Percentiles rank a stretch among this genome's conserved stretches.
Conservation (phyloP, 53 echinoderm and acorn worm genomes). For the Patiria pectinifera region DNA sequence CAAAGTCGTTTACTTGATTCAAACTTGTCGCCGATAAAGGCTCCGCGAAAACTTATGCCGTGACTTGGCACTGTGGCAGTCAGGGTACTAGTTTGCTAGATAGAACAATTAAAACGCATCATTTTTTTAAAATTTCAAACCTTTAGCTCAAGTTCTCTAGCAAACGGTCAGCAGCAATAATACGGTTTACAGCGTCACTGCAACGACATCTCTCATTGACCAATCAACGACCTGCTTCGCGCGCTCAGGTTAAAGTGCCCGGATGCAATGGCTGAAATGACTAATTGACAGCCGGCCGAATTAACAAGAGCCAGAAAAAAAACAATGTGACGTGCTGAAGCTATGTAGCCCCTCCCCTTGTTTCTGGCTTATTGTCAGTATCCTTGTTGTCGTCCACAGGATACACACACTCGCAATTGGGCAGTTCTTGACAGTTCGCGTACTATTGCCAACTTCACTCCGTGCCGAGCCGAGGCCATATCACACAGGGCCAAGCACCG, state of each 20-base stretch:
- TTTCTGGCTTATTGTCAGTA: not conserved
- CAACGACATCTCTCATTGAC: conserved; percentile 38
- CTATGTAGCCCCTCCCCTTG: conserved; percentile 46
- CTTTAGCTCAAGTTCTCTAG: not conserved
- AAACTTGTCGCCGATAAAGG: not conserved
- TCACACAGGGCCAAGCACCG: not conserved
- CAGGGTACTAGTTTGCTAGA: not conserved
- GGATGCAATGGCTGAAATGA: conserved; percentile 55
- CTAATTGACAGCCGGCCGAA: conserved; percentile 49
- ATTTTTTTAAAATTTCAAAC: not conserved
- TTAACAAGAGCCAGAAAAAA: conserved; percentile 23
- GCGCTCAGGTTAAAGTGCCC: conserved; percentile 38
- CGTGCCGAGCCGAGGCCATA: not conserved
- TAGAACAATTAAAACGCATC: not conserved
- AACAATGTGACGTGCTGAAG: conserved; percentile 10
- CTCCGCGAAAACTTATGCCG: not conserved
- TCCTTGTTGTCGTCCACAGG: not conserved
- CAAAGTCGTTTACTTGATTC: not conserved
- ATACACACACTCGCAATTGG: not conserved
- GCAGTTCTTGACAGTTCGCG: not conserved
- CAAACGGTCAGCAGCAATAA: not conserved
- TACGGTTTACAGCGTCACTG: conserved; percentile 15
- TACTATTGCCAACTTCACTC: not conserved
- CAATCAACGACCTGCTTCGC: conserved; percentile 15
- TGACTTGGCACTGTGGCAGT: too few species aligned